Evolutionary conservation across 2,888 invertebrate genomes (phyloP).

Genomic region (Lasius platythorax): DNA sequence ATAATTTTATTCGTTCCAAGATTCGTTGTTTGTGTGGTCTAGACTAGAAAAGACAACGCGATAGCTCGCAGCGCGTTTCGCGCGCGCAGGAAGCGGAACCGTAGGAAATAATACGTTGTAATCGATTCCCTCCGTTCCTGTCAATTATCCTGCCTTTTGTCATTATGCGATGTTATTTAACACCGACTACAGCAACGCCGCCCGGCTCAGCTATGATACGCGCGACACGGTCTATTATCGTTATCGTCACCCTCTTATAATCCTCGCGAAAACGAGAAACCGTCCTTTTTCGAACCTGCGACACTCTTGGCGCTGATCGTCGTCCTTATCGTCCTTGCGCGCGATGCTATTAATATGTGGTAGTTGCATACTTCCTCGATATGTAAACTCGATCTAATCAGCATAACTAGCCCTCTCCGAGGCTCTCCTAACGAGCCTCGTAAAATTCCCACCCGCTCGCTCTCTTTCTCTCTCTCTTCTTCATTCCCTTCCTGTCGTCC

Average conservation of each 20-base stretch:
- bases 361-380: constrained; percentile 46
- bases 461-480: neutral
- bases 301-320: neutral
- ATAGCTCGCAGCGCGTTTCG: neutral
- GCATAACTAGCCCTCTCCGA: constrained; percentile 60
- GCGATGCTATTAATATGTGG: constrained; percentile 55
- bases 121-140: constrained; percentile 18
- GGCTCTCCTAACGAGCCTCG: constrained; percentile 61
- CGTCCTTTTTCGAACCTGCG: constrained; percentile 1
- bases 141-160: constrained; percentile 54
- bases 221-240: constrained; percentile 58
- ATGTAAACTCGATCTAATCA: constrained; percentile 68
- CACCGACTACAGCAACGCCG: neutral
- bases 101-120: constrained; percentile 36
- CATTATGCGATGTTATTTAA: constrained; percentile 54
- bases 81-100: constrained; percentile 20
- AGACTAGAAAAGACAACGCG: neutral
- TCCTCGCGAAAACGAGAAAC: constrained; percentile 29
- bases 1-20: neutral
- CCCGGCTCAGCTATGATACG: constrained; percentile 32
- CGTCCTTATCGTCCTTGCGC: neutral
- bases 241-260: constrained; percentile 50
- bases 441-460: constrained; percentile 51
- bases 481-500: neutral
- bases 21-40: neutral